These are phyloP conservation scores for Coregonus sp. DNA, from an alignment of 2,797 vertebrate species.

Conservation along the genomic window DNA sequence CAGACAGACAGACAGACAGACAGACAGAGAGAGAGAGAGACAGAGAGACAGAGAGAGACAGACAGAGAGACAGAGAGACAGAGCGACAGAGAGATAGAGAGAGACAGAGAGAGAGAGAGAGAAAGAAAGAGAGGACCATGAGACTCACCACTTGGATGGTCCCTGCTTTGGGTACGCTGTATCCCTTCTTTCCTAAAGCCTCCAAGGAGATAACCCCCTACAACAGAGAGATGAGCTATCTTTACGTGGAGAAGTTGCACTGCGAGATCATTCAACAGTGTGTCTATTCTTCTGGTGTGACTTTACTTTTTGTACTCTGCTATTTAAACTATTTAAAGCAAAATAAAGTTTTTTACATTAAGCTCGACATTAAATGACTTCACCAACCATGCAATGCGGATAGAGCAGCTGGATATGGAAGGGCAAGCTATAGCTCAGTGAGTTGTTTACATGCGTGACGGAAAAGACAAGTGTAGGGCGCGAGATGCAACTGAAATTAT, in stretches of 20 bases:
- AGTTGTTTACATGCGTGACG: no score
- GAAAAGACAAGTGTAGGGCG: no score
- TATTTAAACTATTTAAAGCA: no score
- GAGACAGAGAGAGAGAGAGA: not conserved
- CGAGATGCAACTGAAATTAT: no score
- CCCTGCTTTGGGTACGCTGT: constrained; percentile 95
- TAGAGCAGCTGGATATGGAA: no score
- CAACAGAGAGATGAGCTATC: constrained; percentile 7
- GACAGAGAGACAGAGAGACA: not conserved
- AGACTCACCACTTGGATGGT: constrained; percentile 95
- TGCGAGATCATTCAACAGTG: no score
- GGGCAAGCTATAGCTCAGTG: no score
- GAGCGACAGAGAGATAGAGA: not conserved
- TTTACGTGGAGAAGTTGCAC: not conserved
- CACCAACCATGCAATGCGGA: no score
- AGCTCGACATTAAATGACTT: no score
- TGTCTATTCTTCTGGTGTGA: no score
- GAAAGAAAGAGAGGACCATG: not conserved
- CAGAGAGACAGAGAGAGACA: not conserved
- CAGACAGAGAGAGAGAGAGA: not conserved
- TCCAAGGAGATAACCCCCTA: constrained; percentile 92
- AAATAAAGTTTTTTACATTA: no score
- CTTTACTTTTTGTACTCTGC: no score
- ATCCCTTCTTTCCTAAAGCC: constrained; percentile 94
- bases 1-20: not conserved